These are phyloP conservation scores for Cosmopolites sordidus DNA, from an alignment of 2,888 invertebrate genomes.

Conservation along the genomic window DNA sequence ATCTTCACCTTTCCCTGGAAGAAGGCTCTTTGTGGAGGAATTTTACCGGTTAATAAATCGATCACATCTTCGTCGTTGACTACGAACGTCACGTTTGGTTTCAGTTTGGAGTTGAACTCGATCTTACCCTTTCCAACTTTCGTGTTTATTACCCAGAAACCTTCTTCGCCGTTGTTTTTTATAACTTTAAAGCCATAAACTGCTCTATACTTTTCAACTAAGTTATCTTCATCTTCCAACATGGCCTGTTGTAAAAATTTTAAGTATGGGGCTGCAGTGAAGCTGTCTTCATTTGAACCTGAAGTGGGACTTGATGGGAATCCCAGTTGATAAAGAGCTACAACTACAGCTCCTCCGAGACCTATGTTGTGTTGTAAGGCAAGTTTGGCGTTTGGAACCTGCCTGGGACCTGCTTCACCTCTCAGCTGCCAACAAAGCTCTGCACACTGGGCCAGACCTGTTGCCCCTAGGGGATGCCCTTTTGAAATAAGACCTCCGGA, in stretches of 20 bases:
- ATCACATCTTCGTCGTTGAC: slow-evolving; percentile 85
- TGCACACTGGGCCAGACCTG: slow-evolving; percentile 79
- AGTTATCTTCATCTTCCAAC: slow-evolving; percentile 71
- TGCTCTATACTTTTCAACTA: slow-evolving; percentile 81
- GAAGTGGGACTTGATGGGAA: too few relatives aligned
- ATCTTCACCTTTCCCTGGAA: slow-evolving; percentile 96
- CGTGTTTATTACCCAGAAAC: slow-evolving; percentile 89
- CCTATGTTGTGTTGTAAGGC: slow-evolving; percentile 97
- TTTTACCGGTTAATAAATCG: slow-evolving; percentile 82
- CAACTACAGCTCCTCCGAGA: slow-evolving; percentile 90
- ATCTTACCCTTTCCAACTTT: slow-evolving; percentile 87
- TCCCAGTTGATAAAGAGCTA: slow-evolving; percentile 86
- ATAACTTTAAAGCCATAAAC: slow-evolving; percentile 76
- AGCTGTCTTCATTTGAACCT: slow-evolving; percentile 57
- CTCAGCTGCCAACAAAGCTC: slow-evolving; percentile 83
- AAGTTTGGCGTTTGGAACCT: slow-evolving; percentile 66
- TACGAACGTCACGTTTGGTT: slow-evolving; percentile 86
- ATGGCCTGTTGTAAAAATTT: slow-evolving; percentile 77
- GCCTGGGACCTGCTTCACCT: slow-evolving; percentile 72
- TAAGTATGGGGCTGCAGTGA: slow-evolving; percentile 78
- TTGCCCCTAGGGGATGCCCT: slow-evolving; percentile 90
- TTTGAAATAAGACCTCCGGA: slow-evolving; percentile 99
- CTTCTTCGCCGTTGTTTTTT: slow-evolving; percentile 74
- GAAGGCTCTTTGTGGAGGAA: slow-evolving; percentile 94
- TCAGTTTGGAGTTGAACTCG: slow-evolving; percentile 74